Conservation (phyloP, 2,888 invertebrate species). For the Ectemnius lituratus region DNA sequence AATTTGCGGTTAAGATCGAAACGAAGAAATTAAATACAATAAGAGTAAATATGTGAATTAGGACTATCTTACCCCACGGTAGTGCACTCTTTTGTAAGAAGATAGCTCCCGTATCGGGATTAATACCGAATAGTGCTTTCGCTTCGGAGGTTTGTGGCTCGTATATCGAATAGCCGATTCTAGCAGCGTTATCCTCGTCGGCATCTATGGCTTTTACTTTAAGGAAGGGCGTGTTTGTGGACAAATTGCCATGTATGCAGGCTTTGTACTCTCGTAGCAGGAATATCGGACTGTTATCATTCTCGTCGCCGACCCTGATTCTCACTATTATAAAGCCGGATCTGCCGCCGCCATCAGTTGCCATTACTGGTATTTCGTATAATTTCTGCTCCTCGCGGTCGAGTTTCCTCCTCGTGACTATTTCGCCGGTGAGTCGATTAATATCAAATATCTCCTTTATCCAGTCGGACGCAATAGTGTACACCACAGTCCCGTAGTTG, state of each 20-base stretch:
- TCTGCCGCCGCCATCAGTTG: constrained; percentile 89
- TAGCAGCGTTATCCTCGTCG: constrained; percentile 87
- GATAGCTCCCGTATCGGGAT: constrained; percentile 86
- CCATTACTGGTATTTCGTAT: constrained; percentile 89
- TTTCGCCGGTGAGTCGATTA: constrained; percentile 85
- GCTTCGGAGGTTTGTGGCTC: constrained; percentile 81
- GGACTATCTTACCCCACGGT: constrained; percentile 76
- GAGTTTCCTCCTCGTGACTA: constrained; percentile 84
- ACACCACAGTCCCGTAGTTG: constrained; percentile 86
- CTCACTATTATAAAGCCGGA: constrained; percentile 87
- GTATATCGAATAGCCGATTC: constrained; percentile 88
- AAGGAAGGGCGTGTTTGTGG: constrained; percentile 81
- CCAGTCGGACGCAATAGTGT: constrained; percentile 87
- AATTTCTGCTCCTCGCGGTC: constrained; percentile 86
- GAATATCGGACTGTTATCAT: constrained; percentile 91
- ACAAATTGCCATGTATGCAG: constrained; percentile 82
- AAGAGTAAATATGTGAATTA: not conserved
- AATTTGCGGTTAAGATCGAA: constrained; percentile 25
- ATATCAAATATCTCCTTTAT: constrained; percentile 87
- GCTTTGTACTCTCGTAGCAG: constrained; percentile 88
- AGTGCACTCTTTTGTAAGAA: constrained; percentile 83
- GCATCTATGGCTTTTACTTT: constrained; percentile 87
- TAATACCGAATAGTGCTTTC: constrained; percentile 86
- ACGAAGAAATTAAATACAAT: not conserved
- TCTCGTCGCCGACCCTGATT: constrained; percentile 89